Evolutionary conservation across 2,888 invertebrate genomes (phyloP), one percentile per base, ranked within the genome.

Genomic region (Leptinotarsa haldemani): DNA sequence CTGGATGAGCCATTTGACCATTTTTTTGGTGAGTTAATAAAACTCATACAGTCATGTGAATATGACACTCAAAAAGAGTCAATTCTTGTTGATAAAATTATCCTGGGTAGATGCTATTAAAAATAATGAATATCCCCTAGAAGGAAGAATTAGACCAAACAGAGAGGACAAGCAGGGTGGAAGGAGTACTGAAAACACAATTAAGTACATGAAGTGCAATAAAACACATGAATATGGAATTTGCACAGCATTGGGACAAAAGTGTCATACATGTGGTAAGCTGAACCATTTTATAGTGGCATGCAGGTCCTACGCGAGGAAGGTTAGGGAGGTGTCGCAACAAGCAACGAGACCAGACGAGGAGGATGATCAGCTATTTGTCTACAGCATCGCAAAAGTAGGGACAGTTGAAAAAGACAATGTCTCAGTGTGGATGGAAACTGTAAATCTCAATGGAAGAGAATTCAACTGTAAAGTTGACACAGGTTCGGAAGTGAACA

Each of bases 401-500:
- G 18, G 53, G 53, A 20, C 20, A 53, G 53, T 53, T n/a, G 18
- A 20, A 53, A 53, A 53, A 53, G 20, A 53, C 53, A 53, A 53
- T 53, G 18, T 12, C 18, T 53, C 65, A 30, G 47, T 47, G 47
- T 67, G 52, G 53, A 52, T 50, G 47, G 67, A 67, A 53, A n/a
- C 13, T 46, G 47, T 67, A 67, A 18, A 50, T n/a, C 25, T 67
- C 20, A 25, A 25, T 53, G 67, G 52, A 46, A 53, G 52, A 67
- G 50, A 67, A 67, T 30, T 67, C 22, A 50, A 52, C 22, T 67
- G 18, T 50, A 50, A 67, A 22, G 52, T 67, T 52, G 67, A 67
- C 47, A 67, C 67, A 53, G 67, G 53, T 9, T 67, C 52, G 47
- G 67, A 67, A 53, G 67, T 67, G 13, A 67, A 67, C 52, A 67